These are phyloP conservation scores for Euspilapteryx auroguttella DNA, from an alignment of 2,888 invertebrate species.

Conservation along the genomic window DNA sequence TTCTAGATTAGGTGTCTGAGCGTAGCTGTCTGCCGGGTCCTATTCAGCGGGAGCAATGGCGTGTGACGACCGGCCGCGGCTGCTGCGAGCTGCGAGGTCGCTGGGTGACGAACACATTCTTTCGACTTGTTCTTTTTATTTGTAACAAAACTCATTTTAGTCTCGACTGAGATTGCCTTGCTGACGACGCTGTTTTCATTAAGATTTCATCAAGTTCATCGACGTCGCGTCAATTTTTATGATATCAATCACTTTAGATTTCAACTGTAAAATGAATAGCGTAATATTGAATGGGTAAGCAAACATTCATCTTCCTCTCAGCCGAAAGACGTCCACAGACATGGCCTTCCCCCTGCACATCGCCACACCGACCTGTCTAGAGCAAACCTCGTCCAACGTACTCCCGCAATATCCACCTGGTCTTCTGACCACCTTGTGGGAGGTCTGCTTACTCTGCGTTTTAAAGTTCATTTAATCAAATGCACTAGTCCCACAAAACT, in stretches of 20 bases:
- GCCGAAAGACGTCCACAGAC: no score
- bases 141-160: conserved; percentile 11
- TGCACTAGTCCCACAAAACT: no score
- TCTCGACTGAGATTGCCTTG: conserved; percentile 1
- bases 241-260: conserved; percentile 67
- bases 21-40: conserved; percentile 8
- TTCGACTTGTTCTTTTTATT: conserved; percentile 34
- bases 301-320: no score
- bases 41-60: conserved; percentile 53
- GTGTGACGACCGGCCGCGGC: conserved; percentile 41
- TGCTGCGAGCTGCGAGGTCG: conserved; percentile 32
- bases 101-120: conserved; percentile 44
- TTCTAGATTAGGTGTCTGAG: conserved; percentile 2
- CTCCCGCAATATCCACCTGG: no score
- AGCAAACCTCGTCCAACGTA: no score
- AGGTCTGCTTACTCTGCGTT: no score
- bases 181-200: conserved; percentile 2
- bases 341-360: no score
- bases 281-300: no score
- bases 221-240: conserved; percentile 38
- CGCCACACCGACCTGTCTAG: no score
- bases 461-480: no score
- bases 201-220: conserved; percentile 4
- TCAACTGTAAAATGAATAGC: conserved; percentile 64
- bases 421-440: no score